These are phyloP conservation scores for Seladonia tumulorum DNA, from an alignment of 2,888 invertebrate species.

Conservation along the genomic window DNA sequence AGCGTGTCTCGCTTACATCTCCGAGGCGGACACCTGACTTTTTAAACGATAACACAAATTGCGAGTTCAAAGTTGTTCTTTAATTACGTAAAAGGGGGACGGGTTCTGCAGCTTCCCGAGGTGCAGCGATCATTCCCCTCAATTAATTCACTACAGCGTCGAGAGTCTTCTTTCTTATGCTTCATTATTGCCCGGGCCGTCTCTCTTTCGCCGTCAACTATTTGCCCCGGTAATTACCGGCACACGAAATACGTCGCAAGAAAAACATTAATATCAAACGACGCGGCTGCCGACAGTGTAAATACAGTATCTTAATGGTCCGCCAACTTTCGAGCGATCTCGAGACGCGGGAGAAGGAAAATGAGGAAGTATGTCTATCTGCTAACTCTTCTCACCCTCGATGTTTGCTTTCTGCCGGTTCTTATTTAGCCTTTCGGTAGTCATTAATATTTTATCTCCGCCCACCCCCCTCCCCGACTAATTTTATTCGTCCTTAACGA, in stretches of 20 bases:
- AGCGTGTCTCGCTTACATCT: not conserved
- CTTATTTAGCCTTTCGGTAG: conserved; percentile 39
- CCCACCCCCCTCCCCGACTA: not conserved
- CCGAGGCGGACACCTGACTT: not conserved
- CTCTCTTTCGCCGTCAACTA: conserved; percentile 61
- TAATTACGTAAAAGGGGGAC: not conserved
- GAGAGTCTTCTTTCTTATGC: conserved; percentile 49
- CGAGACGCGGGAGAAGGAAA: conserved; percentile 53
- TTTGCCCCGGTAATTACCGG: conserved; percentile 80
- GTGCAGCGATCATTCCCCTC: conserved; percentile 46
- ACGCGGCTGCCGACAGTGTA: conserved; percentile 77
- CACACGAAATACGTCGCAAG: conserved; percentile 78
- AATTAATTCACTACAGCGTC: conserved; percentile 58
- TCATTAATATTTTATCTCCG: conserved; percentile 5
- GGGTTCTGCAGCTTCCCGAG: not conserved
- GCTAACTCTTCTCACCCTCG: conserved; percentile 47
- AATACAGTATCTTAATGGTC: conserved; percentile 80
- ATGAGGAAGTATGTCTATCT: conserved; percentile 58
- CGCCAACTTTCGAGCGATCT: conserved; percentile 76
- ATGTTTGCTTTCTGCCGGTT: conserved; percentile 45
- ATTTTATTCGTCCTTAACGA: not conserved
- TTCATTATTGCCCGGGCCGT: conserved; percentile 46
- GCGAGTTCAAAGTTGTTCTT: not conserved
- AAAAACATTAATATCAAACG: conserved; percentile 83
- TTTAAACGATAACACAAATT: conserved; percentile 1